These are phyloP conservation scores for Nymphalis urticae DNA, from an alignment of 2,888 invertebrate species.

Conservation along the genomic window DNA sequence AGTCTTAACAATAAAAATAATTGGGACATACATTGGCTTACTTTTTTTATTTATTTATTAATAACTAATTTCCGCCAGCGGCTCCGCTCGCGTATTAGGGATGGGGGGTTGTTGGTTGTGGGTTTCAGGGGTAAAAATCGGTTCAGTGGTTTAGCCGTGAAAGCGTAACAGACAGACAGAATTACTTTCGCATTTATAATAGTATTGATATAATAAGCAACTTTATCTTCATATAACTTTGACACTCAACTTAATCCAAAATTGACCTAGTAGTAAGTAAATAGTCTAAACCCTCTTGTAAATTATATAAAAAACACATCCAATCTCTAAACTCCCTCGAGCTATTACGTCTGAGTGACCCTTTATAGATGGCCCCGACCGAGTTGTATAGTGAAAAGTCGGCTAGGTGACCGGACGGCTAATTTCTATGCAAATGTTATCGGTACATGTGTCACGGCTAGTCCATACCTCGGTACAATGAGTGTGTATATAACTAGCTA, in stretches of 20 bases:
- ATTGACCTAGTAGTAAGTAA: conserved; percentile 8
- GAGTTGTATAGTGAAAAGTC: conserved; percentile 71
- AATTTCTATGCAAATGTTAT: conserved; percentile 75
- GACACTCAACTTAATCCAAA: background rate
- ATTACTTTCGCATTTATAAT: too few relatives aligned
- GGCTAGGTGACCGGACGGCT: conserved; percentile 61
- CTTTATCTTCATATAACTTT: background rate
- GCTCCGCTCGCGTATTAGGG: too few relatives aligned
- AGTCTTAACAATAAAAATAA: too few relatives aligned
- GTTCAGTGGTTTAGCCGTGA: too few relatives aligned
- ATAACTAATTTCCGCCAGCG: too few relatives aligned
- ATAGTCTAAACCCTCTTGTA: conserved; percentile 9
- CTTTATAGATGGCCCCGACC: conserved; percentile 42
- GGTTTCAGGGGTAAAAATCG: too few relatives aligned
- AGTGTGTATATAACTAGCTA: background rate
- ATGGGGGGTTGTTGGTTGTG: too few relatives aligned
- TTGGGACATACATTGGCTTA: too few relatives aligned
- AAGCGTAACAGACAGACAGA: too few relatives aligned
- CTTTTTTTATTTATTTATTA: too few relatives aligned
- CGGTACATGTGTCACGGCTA: conserved; percentile 29
- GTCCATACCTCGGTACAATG: conserved; percentile 15
- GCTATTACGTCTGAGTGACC: conserved; percentile 30
- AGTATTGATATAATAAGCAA: background rate
- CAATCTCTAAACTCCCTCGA: conserved; percentile 8
- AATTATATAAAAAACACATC: conserved; percentile 24